Percentiles rank a stretch among this genome's conserved stretches.
Evolutionary conservation across 2,888 invertebrate genomes (phyloP).

Genomic region (Automeris io): DNA sequence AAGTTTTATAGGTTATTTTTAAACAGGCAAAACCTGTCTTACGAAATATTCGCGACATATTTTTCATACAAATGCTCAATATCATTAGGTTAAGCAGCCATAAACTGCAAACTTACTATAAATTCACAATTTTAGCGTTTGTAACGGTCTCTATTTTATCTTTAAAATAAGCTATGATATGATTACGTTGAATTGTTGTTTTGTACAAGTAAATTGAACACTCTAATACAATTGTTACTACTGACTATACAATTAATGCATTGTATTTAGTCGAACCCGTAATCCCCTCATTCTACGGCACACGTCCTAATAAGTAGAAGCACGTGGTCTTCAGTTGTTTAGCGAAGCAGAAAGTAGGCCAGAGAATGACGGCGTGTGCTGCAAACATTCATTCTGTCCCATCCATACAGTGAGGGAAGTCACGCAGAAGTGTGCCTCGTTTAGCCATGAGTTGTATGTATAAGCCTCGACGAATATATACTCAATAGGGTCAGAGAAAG

Average conservation of each 20-base stretch:
- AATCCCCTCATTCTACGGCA: conserved; percentile 2
- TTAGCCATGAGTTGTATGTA: conserved; percentile 9
- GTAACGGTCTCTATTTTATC: background rate
- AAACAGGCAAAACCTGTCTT: too few species aligned
- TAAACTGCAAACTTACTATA: background rate
- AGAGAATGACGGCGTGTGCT: conserved; percentile 9
- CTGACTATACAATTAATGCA: too few species aligned
- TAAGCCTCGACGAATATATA: conserved; percentile 16
- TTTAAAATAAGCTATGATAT: background rate
- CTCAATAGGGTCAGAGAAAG: conserved; percentile 34
- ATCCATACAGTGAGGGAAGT: conserved; percentile 11
- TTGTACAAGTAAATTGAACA: too few species aligned
- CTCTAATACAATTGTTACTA: too few species aligned
- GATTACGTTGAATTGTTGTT: too few species aligned
- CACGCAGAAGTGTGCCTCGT: conserved; percentile 21
- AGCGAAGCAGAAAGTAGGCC: conserved; percentile 11
- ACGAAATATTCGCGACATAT: background rate
- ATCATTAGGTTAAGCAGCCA: background rate
- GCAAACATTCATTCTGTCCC: conserved; percentile 8
- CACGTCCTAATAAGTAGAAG: conserved; percentile 6
- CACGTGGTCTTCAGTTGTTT: conserved; percentile 8
- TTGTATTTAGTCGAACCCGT: background rate
- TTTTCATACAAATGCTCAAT: background rate
- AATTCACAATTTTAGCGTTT: background rate
- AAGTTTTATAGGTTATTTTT: too few species aligned